These are phyloP conservation scores for Labrus mixtus DNA, from an alignment of 2,113 vertebrate genomes.

Conservation along the genomic window DNA sequence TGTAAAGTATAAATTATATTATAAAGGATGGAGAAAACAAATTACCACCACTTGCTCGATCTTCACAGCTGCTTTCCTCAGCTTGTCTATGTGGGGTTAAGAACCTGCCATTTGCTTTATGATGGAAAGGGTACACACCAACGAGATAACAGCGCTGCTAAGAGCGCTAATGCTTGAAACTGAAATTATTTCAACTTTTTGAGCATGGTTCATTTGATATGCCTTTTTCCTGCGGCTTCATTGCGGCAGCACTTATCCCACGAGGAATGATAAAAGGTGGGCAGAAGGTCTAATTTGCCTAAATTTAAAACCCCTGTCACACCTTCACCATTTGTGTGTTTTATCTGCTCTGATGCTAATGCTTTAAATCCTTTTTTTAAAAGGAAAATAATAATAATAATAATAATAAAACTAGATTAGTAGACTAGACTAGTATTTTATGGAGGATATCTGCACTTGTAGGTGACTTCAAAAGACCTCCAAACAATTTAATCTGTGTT, in stretches of 20 bases:
- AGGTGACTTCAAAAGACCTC: not conserved
- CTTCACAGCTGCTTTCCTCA: not conserved
- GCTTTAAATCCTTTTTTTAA: not conserved
- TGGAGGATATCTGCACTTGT: not conserved
- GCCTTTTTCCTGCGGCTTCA: not conserved
- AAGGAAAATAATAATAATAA: no score
- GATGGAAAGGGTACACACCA: not conserved
- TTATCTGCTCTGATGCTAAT: not conserved
- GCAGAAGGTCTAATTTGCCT: constrained; percentile 8
- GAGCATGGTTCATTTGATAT: not conserved
- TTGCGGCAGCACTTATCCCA: constrained; percentile 5
- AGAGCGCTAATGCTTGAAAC: not conserved
- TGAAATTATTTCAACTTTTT: constrained; percentile 38
- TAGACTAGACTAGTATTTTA: no score
- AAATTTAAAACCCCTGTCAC: constrained; percentile 1
- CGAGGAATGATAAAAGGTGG: constrained; percentile 9
- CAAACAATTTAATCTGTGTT: not conserved
- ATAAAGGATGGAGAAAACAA: constrained; percentile 18
- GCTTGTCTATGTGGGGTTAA: not conserved
- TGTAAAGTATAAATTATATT: no score
- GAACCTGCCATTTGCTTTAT: not conserved
- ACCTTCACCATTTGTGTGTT: not conserved
- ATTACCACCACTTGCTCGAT: not conserved
- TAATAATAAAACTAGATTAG: not conserved
- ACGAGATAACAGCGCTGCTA: not conserved